Evolutionary conservation across 2,113 vertebrate genomes (phyloP).

Genomic region (Rhegmatorhina hoffmannsi): DNA sequence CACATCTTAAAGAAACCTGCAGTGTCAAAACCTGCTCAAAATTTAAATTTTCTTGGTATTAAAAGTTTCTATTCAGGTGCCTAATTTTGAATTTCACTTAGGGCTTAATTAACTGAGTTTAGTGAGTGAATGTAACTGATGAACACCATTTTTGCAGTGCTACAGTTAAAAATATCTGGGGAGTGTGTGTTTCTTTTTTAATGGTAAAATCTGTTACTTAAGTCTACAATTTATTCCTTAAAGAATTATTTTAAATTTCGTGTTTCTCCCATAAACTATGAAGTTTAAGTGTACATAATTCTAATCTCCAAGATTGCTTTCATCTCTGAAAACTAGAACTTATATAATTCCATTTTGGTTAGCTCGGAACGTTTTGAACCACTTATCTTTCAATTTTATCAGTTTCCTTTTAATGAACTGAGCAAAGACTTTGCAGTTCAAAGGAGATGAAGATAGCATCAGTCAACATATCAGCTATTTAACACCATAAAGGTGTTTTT

Average conservation of each 20-base stretch:
- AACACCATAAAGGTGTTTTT: not conserved
- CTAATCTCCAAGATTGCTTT: not conserved
- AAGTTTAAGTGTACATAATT: not conserved
- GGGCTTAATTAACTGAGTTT: not conserved
- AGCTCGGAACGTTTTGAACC: not conserved
- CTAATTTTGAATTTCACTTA: not conserved
- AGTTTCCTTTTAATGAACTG: not conserved
- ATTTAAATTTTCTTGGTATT: not conserved
- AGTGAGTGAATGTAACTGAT: not conserved
- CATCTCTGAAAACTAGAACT: not conserved
- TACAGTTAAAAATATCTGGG: not conserved
- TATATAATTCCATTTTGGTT: not conserved
- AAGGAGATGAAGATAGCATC: not conserved
- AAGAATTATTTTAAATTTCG: not conserved
- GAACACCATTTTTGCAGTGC: not conserved
- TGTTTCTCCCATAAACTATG: not conserved
- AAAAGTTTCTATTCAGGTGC: not conserved
- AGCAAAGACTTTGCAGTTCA: not conserved
- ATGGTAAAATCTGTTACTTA: not conserved
- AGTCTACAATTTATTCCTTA: not conserved
- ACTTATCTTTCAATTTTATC: not conserved
- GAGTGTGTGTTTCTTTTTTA: not conserved
- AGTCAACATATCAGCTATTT: not conserved
- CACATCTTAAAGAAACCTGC: not conserved
- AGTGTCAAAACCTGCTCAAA: not conserved